Evolutionary conservation across 2,797 vertebrate genomes (phyloP).

Genomic region (Streptopelia turtur): DNA sequence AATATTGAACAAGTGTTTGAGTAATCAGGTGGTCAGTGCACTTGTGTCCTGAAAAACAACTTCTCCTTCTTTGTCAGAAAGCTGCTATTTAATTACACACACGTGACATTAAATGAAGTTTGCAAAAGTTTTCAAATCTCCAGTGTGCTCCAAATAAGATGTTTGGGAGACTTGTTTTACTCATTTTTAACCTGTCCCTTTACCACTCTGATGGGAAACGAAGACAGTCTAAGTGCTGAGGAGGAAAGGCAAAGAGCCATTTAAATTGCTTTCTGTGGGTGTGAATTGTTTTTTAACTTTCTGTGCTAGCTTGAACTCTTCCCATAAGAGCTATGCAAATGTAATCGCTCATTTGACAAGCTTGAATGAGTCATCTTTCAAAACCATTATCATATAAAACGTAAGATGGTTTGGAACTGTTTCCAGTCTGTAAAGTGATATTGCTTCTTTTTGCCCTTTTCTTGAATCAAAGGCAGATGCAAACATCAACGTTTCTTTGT

Average conservation of each 20-base stretch:
- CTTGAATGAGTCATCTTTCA: slow-evolving; percentile 58
- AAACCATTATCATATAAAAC: slow-evolving; percentile 16
- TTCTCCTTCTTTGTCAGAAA: neutral
- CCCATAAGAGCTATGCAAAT: slow-evolving; percentile 50
- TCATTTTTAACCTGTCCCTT: neutral
- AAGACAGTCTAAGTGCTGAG: neutral
- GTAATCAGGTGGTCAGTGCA: rapidly evolving
- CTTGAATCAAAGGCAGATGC: slow-evolving; percentile 30
- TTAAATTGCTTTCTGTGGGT: neutral
- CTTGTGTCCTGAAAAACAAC: neutral
- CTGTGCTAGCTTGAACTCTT: neutral
- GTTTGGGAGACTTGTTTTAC: neutral
- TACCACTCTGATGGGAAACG: neutral
- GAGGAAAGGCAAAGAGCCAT: slow-evolving; percentile 1
- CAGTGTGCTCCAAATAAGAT: neutral
- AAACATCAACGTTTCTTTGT: neutral
- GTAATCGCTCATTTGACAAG: slow-evolving; percentile 67
- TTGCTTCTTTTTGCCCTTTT: neutral
- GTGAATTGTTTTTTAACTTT: neutral
- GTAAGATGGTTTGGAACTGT: slow-evolving; percentile 45
- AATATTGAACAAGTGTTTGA: neutral
- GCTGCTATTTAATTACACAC: neutral
- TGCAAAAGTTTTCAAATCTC: neutral
- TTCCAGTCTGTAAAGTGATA: neutral
- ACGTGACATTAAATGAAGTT: neutral